These are phyloP conservation scores for Latrodectus elegans DNA, from an alignment of 2,888 invertebrate species.

Conservation along the genomic window DNA sequence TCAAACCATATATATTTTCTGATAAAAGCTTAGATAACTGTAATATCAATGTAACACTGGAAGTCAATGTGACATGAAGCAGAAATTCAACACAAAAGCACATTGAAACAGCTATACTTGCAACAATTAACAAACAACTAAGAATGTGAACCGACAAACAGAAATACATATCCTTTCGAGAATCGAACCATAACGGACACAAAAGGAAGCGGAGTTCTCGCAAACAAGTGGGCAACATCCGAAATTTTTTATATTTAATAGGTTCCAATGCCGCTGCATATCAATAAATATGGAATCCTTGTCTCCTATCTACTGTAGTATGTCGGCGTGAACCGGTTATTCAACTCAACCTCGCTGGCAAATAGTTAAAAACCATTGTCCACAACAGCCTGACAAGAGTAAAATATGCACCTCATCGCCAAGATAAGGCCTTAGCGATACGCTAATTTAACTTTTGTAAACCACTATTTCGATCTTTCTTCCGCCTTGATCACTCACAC, in stretches of 20 bases:
- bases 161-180: too few species aligned
- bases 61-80: too few species aligned
- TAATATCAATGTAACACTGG: too few species aligned
- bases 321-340: slow-evolving; percentile 48
- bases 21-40: too few species aligned
- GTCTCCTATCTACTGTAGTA: slow-evolving; percentile 38
- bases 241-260: neutral
- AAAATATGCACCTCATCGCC: neutral
- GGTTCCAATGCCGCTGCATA: neutral
- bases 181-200: too few species aligned
- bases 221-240: neutral
- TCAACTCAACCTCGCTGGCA: slow-evolving; percentile 13
- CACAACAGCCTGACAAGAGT: neutral
- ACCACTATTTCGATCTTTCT: too few species aligned
- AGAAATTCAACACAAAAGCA: too few species aligned
- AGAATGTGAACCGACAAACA: too few species aligned
- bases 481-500: too few species aligned
- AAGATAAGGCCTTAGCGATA: neutral
- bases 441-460: neutral
- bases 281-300: neutral
- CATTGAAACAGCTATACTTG: too few species aligned
- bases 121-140: too few species aligned
- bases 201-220: neutral
- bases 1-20: too few species aligned
- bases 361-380: neutral